Conservation (phyloP, 2,888 invertebrate genomes). For the Tetropium fuscum region DNA sequence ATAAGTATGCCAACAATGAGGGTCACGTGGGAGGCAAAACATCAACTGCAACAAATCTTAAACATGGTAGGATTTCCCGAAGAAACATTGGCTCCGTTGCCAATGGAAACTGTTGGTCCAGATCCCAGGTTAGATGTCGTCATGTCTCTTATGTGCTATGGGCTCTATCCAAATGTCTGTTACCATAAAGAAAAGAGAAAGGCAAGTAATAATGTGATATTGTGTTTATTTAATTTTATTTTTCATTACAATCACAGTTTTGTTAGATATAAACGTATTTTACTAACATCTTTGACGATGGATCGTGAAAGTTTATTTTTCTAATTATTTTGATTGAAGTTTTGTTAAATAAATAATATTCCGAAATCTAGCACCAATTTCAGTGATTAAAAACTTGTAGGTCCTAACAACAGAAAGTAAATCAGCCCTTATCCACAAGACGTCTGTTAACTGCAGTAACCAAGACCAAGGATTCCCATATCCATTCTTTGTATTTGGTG, state of each 20-base stretch:
- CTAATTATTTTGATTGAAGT: too few species aligned
- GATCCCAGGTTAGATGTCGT: slow-evolving; percentile 87
- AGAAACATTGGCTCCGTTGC: slow-evolving; percentile 80
- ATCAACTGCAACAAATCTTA: slow-evolving; percentile 72
- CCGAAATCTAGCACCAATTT: too few species aligned
- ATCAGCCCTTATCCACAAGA: slow-evolving; percentile 95
- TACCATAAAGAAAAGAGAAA: slow-evolving; percentile 95
- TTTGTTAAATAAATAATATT: too few species aligned
- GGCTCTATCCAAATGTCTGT: slow-evolving; percentile 97
- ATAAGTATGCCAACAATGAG: slow-evolving; percentile 90
- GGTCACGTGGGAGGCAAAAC: slow-evolving; percentile 92
- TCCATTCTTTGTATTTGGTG: slow-evolving; percentile 97
- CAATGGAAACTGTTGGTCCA: slow-evolving; percentile 80
- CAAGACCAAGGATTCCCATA: slow-evolving; percentile 87
- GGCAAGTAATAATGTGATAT: slow-evolving; percentile 62
- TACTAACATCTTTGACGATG: too few species aligned
- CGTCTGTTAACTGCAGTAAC: slow-evolving; percentile 94
- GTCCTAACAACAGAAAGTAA: slow-evolving; percentile 96
- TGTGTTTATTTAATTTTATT: not conserved
- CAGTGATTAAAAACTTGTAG: too few species aligned
- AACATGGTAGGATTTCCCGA: slow-evolving; percentile 89
- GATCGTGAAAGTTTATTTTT: too few species aligned
- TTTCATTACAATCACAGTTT: too few species aligned
- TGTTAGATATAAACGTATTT: too few species aligned
- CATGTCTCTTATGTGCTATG: slow-evolving; percentile 87